Percentiles rank a stretch among this genome's conserved stretches.
phyloP scores from a whole-genome alignment of 1,140 invertebrate species.

The Anoplophora glabripennis region DNA sequence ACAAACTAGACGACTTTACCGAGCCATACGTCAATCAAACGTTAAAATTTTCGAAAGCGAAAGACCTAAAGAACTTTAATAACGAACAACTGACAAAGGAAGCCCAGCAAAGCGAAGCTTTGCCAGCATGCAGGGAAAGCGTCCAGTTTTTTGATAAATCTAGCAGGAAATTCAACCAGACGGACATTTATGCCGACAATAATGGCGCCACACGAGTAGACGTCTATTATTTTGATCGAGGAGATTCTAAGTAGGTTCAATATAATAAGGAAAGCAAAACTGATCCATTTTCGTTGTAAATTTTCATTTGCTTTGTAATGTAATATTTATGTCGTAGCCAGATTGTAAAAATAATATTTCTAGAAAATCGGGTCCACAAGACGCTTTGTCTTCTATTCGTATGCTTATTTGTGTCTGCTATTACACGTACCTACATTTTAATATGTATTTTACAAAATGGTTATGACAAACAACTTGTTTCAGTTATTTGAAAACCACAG shows the following conservation, averaged over 20 bases:
- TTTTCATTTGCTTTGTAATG: no score
- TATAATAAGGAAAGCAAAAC: neutral
- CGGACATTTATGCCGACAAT: constrained; percentile 22
- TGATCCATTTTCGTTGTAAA: neutral
- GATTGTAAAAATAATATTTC: no score
- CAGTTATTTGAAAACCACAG: constrained; percentile 52
- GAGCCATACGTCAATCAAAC: constrained; percentile 17
- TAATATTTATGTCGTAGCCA: no score
- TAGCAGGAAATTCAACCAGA: constrained; percentile 16
- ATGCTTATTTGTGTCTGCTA: no score
- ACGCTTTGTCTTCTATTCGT: no score
- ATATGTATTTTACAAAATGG: no score
- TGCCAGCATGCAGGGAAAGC: neutral
- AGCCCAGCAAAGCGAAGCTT: neutral
- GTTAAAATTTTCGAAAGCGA: constrained; percentile 32
- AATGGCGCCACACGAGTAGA: constrained; percentile 52
- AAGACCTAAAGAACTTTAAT: constrained; percentile 9
- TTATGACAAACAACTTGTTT: no score
- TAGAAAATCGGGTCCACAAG: no score
- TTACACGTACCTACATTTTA: no score
- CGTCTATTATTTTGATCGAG: constrained; percentile 67
- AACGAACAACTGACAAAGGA: constrained; percentile 4
- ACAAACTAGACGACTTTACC: neutral
- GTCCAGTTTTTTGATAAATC: neutral
- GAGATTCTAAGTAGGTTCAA: constrained; percentile 54